Conservation (phyloP, 30 jellyfish, hydroid and myxozoan genomes). For the Aurelia aurita region DNA sequence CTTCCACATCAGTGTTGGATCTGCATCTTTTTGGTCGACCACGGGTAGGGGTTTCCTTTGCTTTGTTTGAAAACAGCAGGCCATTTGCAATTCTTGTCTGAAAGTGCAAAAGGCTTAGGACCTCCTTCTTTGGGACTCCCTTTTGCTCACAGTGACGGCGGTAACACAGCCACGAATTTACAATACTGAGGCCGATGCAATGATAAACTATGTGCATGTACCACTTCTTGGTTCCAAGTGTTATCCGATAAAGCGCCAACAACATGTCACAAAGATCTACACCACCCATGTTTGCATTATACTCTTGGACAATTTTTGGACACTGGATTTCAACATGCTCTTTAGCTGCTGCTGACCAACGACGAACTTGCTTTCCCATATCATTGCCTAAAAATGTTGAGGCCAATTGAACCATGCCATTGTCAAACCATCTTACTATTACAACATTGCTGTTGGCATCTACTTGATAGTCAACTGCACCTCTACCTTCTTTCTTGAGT, state of each 20-base stretch:
- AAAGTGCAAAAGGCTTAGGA: background rate
- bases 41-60: background rate
- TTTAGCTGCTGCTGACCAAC: background rate
- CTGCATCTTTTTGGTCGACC: background rate
- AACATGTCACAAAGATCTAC: conserved; percentile 23
- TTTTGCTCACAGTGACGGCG: conserved; percentile 1
- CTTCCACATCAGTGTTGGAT: background rate
- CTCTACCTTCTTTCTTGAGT: conserved; percentile 1
- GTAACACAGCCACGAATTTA: conserved; percentile 4
- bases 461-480: background rate
- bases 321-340: background rate
- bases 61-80: background rate
- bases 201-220: too few species aligned
- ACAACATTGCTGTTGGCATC: background rate
- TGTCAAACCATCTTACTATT: too few species aligned
- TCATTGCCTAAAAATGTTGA: background rate
- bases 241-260: background rate
- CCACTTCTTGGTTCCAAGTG: conserved; percentile 8
- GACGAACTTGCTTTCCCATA: background rate
- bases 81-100: conserved; percentile 2
- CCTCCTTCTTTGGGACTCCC: background rate
- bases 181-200: conserved; percentile 1
- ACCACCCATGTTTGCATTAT: conserved; percentile 9
- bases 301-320: background rate
- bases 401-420: conserved; percentile 3